A percentile compares a stretch with the other conserved stretches of the same genome.
Evolutionary conservation across 2,797 vertebrate species (phyloP).

Genomic region (Rhinoraja longicauda): DNA sequence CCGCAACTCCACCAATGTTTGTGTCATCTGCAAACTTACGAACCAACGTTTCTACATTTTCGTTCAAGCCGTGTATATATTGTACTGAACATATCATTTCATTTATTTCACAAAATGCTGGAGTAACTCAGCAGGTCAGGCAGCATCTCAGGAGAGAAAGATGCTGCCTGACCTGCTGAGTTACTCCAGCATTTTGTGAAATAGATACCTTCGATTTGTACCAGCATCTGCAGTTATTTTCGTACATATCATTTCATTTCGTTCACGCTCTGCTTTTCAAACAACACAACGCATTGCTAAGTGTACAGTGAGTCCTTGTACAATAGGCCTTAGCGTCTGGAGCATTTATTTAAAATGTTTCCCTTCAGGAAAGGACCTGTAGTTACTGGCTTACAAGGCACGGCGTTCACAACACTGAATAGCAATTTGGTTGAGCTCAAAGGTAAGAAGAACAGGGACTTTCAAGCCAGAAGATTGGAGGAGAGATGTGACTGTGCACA

Average conservation of each 20-base stretch:
- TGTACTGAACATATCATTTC: neutral
- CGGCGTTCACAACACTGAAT: neutral
- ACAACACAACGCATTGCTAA: neutral
- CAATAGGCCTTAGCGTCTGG: neutral
- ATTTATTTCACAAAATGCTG: too few species aligned
- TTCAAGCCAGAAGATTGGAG: neutral
- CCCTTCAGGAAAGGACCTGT: neutral
- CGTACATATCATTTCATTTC: neutral
- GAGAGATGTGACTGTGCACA: neutral
- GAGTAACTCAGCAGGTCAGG: too few species aligned
- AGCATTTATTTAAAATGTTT: neutral
- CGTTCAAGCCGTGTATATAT: too few species aligned
- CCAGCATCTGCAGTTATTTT: too few species aligned
- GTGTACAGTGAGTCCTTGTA: neutral
- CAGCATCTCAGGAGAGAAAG: too few species aligned
- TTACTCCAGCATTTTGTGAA: too few species aligned
- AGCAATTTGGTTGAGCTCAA: neutral
- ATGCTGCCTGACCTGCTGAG: too few species aligned
- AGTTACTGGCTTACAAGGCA: neutral
- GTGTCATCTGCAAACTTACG: too few species aligned
- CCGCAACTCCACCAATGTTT: too few species aligned
- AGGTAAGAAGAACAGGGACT: neutral
- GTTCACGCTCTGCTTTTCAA: too few species aligned
- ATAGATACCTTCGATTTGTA: too few species aligned
- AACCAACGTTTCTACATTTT: too few species aligned